Evolutionary conservation across 1,140 invertebrate genomes (phyloP), one percentile per base, ranked within the genome.

Genomic region (Dinothrombium tinctorium): DNA sequence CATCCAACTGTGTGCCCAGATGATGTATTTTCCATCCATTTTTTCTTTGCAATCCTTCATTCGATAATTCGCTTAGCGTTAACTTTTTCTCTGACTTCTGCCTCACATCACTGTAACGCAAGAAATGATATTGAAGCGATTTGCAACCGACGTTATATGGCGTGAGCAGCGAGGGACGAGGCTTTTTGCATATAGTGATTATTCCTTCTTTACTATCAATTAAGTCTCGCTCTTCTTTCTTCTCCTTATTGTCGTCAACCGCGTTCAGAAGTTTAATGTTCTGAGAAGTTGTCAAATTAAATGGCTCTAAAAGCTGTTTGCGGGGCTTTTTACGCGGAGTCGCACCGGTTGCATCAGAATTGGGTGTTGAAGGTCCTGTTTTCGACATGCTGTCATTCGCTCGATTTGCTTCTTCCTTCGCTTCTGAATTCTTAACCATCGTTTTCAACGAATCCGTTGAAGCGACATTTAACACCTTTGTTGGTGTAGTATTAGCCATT

Each of bases 1-100:
- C 79, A 52, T 90, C 81, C 70, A 92, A 76, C 65, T 90, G 83
- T 21, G 81, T 72, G 12, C 72, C 76, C 37, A 92, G 65, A 61
- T 90, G 80, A 64, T 83, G 73, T 22, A 92, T 66, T 63, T 92
- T 92, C 86, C 86, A 95, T 9, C 84, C 86, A 54, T 81, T 78
- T n/a, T 82, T 68, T 60, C 79, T 84, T 49, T 83, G 74, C 43
- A 79, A 58, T 20, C 87, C 75, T 54, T 90, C 83, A 59, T 77
- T 78, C 2, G 83, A 79, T 47, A 92, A 62, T 61, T 92, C 84
- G 52, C 74, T 74, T 2, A 87, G 72, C 5, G 77, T 76, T 5
- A 76, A 71, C 46, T 72, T 64, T 45, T 75, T 66, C 54, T 87
- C 81, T 47, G 84, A 77, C 50, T 77, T 77, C 1, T 76, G 71